phyloP scores from a whole-genome alignment of 2,888 invertebrate species.

The Drosophila tripunctata region DNA sequence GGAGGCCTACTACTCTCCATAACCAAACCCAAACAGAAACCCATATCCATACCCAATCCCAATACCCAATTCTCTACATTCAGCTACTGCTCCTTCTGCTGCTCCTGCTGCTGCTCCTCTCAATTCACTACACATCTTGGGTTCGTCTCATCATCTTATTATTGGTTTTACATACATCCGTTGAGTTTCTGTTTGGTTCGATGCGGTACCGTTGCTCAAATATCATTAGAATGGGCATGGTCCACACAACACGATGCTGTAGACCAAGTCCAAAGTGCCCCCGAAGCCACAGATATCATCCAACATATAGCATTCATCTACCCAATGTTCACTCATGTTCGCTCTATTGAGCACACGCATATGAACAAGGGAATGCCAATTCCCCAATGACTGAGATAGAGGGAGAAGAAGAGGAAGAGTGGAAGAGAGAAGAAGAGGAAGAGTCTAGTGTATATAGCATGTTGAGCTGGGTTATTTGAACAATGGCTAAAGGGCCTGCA shows the following conservation, averaged over 20 bases:
- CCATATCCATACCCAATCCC: neutral
- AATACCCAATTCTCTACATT: too few relatives aligned
- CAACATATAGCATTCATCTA: constrained; percentile 6
- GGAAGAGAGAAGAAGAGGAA: neutral
- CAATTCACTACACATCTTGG: constrained; percentile 7
- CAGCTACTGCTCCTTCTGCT: neutral
- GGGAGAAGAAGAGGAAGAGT: neutral
- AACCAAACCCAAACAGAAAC: too few relatives aligned
- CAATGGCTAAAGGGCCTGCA: constrained; percentile 77
- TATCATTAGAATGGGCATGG: constrained; percentile 62
- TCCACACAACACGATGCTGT: constrained; percentile 13
- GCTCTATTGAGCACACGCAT: constrained; percentile 51
- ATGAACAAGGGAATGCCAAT: constrained; percentile 20
- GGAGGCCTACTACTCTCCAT: constrained; percentile 15
- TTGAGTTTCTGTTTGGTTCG: neutral
- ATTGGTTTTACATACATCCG: constrained; percentile 72
- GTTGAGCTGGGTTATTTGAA: constrained; percentile 66
- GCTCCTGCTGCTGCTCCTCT: neutral
- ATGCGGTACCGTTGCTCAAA: constrained; percentile 60
- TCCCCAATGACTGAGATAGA: constrained; percentile 2
- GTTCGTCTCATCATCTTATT: constrained; percentile 63
- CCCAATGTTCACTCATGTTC: constrained; percentile 28
- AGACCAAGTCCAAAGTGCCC: constrained; percentile 11
- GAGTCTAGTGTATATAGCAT: constrained; percentile 7
- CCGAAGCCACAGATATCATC: constrained; percentile 42